These are phyloP conservation scores for Arvicanthis niloticus DNA, from an alignment of 2,113 vertebrate genomes.

Conservation along the genomic window DNA sequence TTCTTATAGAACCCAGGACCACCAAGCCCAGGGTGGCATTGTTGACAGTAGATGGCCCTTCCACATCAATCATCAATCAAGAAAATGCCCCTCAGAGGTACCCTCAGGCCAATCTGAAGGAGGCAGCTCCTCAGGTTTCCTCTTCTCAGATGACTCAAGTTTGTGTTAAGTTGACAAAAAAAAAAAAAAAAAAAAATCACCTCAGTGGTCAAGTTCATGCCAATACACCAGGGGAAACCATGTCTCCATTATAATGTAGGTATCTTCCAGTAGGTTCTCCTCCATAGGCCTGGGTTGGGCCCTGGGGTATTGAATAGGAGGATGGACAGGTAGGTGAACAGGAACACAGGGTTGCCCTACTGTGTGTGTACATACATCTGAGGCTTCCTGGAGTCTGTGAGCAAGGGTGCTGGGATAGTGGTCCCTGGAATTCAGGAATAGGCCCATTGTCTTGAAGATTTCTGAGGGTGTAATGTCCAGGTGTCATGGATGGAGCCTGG, in stretches of 20 bases:
- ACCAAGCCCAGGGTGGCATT: neutral
- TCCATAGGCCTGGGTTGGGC: accelerated
- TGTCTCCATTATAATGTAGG: neutral
- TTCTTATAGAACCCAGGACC: neutral
- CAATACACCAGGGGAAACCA: neutral
- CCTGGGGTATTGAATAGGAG: neutral
- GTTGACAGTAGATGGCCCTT: neutral
- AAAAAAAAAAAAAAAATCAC: neutral
- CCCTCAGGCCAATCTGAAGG: neutral
- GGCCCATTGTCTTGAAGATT: neutral
- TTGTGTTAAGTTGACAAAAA: neutral
- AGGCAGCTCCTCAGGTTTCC: neutral
- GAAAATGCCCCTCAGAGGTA: neutral
- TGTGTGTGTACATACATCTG: neutral
- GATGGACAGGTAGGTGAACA: too few species aligned
- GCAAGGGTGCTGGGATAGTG: neutral
- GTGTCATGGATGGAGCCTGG: neutral
- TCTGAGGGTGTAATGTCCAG: neutral
- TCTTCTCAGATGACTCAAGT: neutral
- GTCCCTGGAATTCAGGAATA: neutral
- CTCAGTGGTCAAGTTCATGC: neutral
- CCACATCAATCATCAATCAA: neutral
- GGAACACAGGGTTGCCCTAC: neutral
- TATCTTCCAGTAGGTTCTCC: neutral
- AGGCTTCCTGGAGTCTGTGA: neutral